Conservation (phyloP, 2,888 invertebrate genomes). For the Hymenopus coronatus region DNA sequence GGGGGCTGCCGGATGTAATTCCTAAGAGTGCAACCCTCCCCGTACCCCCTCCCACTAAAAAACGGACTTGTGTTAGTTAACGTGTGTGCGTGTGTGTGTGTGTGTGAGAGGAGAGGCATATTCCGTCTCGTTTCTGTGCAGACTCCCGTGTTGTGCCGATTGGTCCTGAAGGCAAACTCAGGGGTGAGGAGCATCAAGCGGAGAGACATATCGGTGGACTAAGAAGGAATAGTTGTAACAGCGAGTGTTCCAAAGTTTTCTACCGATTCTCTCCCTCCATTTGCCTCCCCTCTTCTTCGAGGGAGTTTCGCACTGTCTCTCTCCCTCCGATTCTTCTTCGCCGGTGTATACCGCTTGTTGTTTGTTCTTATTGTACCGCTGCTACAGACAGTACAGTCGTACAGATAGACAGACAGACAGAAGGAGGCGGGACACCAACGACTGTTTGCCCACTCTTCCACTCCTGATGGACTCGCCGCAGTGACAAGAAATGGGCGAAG, state of each 20-base stretch:
- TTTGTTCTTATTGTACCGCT: slow-evolving; percentile 23
- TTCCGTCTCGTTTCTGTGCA: background rate
- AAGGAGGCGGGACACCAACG: background rate
- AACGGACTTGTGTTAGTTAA: background rate
- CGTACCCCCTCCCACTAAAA: background rate
- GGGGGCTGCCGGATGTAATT: slow-evolving; percentile 18
- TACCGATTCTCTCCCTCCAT: slow-evolving; percentile 15
- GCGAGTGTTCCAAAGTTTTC: slow-evolving; percentile 31
- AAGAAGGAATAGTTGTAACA: background rate
- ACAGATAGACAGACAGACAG: slow-evolving; percentile 25
- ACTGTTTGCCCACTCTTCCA: background rate
- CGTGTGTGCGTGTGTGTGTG: background rate
- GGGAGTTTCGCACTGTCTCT: background rate
- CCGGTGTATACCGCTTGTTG: background rate
- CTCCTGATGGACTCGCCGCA: slow-evolving; percentile 6
- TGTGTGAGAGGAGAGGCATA: background rate
- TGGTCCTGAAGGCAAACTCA: background rate
- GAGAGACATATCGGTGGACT: background rate
- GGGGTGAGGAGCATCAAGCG: background rate
- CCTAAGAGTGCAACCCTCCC: background rate
- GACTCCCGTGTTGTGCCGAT: background rate
- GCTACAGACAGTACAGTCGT: slow-evolving; percentile 26
- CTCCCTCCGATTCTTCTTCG: background rate
- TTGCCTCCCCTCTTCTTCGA: background rate
- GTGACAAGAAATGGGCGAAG: background rate